Conservation (phyloP, 1,140 invertebrate genomes). For the Ooceraea biroi region DNA sequence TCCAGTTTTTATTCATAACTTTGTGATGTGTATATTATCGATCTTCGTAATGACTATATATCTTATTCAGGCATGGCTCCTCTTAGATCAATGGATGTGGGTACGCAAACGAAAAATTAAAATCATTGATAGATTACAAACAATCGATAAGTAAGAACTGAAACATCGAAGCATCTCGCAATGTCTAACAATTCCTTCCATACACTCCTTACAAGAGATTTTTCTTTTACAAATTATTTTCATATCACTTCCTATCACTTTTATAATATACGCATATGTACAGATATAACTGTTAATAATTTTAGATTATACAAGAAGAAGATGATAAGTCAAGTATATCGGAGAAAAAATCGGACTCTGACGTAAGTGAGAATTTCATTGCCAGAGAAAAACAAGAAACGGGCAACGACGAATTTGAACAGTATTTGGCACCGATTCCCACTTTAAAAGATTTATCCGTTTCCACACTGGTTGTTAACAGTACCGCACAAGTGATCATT, state of each 20-base stretch:
- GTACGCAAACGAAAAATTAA: conserved; percentile 63
- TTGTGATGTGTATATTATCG: conserved; percentile 81
- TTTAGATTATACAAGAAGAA: conserved; percentile 15
- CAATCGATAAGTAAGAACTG: no score
- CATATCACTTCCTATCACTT: no score
- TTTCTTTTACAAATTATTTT: no score
- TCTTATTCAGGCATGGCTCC: conserved; percentile 80
- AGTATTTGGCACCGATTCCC: conserved; percentile 61
- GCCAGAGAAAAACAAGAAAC: not conserved
- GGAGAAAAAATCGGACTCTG: not conserved
- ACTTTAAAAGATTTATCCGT: conserved; percentile 42
- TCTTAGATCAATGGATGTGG: conserved; percentile 77
- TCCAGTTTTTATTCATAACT: conserved; percentile 83
- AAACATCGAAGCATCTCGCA: no score
- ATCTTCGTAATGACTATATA: conserved; percentile 80
- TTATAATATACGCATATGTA: no score
- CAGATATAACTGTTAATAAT: not conserved
- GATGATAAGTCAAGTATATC: not conserved
- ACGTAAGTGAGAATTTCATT: not conserved
- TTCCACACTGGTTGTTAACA: not conserved
- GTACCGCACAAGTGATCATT: conserved; percentile 20
- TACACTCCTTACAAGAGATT: no score
- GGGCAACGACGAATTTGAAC: not conserved
- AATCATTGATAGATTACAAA: not conserved
- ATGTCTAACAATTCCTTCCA: no score